These are phyloP conservation scores for Falco cherrug DNA, from an alignment of 2,797 vertebrate species.

Conservation along the genomic window DNA sequence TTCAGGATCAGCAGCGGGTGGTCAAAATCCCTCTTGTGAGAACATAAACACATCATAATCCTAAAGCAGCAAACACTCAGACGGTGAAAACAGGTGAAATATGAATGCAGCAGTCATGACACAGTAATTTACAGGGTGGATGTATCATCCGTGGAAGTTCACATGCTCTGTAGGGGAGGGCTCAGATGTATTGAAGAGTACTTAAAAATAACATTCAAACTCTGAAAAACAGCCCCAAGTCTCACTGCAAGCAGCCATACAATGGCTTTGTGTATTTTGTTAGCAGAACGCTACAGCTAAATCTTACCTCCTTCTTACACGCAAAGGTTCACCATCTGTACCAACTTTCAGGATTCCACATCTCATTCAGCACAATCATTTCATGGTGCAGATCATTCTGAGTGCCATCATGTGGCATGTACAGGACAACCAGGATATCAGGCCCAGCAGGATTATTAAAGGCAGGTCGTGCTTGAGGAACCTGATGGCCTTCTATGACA, in stretches of 20 bases:
- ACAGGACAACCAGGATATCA: too few relatives aligned
- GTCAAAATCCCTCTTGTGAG: background rate
- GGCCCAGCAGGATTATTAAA: too few relatives aligned
- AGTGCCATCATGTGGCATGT: too few relatives aligned
- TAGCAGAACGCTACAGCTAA: background rate
- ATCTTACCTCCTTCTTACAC: background rate
- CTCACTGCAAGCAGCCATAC: rapidly evolving
- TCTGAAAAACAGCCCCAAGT: background rate
- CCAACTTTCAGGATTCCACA: background rate
- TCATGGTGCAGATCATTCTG: too few relatives aligned
- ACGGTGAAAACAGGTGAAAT: background rate
- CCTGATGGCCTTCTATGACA: too few relatives aligned
- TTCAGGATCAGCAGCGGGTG: background rate
- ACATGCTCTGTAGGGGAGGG: background rate
- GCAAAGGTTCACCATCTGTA: background rate
- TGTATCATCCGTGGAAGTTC: background rate
- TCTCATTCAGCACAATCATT: background rate
- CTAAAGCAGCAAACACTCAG: background rate
- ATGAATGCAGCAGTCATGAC: rapidly evolving
- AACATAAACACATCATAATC: background rate
- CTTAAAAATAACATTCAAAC: background rate
- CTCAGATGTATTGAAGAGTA: background rate
- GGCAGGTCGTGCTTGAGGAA: too few relatives aligned
- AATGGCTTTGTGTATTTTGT: rapidly evolving
- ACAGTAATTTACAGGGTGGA: rapidly evolving